Conservation (phyloP, 2,797 vertebrate species). For the Selene dorsalis region DNA sequence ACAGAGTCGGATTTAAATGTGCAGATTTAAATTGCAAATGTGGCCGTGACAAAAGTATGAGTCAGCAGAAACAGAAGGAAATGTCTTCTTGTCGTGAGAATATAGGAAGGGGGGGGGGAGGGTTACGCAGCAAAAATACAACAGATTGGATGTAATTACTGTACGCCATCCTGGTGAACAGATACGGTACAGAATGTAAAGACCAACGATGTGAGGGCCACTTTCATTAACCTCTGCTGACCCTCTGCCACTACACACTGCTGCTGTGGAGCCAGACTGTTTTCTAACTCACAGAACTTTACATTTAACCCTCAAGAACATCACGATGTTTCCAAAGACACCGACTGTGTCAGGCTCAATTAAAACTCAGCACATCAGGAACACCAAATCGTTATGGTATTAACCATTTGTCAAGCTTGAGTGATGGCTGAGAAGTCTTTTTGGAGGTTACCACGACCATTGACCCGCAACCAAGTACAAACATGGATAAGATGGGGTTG, state of each 20-base stretch:
- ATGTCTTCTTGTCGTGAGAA: not conserved
- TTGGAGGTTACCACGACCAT: too few relatives aligned
- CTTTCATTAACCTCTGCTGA: not conserved
- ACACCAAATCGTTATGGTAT: not conserved
- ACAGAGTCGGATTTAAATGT: not conserved
- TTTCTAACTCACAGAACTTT: not conserved
- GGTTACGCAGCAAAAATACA: not conserved
- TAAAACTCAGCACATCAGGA: not conserved
- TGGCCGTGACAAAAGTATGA: not conserved
- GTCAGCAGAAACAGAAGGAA: not conserved
- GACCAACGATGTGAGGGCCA: not conserved
- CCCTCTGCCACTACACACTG: not conserved
- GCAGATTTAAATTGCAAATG: conserved; percentile 20
- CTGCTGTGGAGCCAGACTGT: not conserved
- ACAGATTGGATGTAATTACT: not conserved
- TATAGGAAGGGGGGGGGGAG: not conserved
- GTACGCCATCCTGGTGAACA: not conserved
- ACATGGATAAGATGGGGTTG: too few relatives aligned
- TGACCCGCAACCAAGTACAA: too few relatives aligned
- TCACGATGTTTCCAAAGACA: not conserved
- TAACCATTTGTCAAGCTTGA: too few relatives aligned
- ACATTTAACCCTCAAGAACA: not conserved
- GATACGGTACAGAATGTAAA: not conserved
- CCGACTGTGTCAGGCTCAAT: not conserved
- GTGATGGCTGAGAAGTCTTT: too few relatives aligned